Evolutionary conservation across 2,888 invertebrate genomes (phyloP).

Genomic region (Globia sparganii): DNA sequence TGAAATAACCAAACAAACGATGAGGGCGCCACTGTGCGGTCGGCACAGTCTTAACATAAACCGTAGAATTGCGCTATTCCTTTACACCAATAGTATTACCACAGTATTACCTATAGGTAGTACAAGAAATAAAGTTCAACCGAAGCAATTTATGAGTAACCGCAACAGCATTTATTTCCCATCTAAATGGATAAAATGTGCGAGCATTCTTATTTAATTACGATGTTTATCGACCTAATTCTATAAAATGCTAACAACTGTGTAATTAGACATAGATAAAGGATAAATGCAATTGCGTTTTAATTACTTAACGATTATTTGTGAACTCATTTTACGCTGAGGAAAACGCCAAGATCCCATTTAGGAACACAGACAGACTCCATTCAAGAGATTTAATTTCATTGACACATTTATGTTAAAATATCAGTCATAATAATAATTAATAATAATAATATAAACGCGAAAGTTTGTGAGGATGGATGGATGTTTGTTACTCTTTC

Average conservation of each 20-base stretch:
- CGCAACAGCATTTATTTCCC: slow-evolving; percentile 4
- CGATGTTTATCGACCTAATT: slow-evolving; percentile 13
- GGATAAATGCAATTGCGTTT: slow-evolving; percentile 17
- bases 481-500: too few species aligned
- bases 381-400: background rate
- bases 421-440: background rate
- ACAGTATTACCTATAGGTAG: too few species aligned
- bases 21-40: too few species aligned
- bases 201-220: slow-evolving; percentile 36
- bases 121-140: background rate
- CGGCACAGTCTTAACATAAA: too few species aligned
- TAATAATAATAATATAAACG: background rate
- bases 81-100: background rate
- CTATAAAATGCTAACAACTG: slow-evolving; percentile 28
- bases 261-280: slow-evolving; percentile 36
- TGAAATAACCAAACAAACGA: too few species aligned
- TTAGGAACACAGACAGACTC: background rate
- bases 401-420: background rate
- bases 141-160: slow-evolving; percentile 2
- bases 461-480: too few species aligned
- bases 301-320: slow-evolving; percentile 28
- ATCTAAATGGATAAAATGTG: slow-evolving; percentile 12
- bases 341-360: slow-evolving; percentile 18
- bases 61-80: background rate
- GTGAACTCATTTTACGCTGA: background rate